Evolutionary conservation across 1,140 invertebrate genomes (phyloP).

Genomic region (Diabrotica virgifera): DNA sequence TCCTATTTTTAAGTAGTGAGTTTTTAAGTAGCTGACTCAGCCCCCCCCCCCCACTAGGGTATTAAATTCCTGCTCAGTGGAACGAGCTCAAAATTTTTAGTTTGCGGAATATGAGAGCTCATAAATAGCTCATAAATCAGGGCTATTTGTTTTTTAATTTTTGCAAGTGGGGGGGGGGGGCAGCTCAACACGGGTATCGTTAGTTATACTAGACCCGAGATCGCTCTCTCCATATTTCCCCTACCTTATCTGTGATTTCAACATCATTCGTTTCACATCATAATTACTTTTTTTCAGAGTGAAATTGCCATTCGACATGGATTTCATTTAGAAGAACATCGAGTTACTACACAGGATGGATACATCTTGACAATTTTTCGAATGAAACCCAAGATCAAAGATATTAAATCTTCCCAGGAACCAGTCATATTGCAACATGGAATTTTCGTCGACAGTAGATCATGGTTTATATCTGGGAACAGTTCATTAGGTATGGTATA

Average conservation of each 20-base stretch:
- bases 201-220: no score
- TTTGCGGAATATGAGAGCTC: no score
- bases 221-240: no score
- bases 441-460: slow-evolving; percentile 7
- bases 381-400: background rate
- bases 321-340: background rate
- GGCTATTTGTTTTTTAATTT: no score
- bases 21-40: no score
- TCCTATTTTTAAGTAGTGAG: no score
- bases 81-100: no score
- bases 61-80: no score
- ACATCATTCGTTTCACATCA: background rate
- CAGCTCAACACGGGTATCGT: no score
- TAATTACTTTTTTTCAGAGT: background rate
- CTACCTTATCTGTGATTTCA: background rate
- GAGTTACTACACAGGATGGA: slow-evolving; percentile 6
- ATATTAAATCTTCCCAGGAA: background rate
- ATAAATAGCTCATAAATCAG: no score
- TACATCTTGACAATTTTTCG: slow-evolving; percentile 14
- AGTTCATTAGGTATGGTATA: slow-evolving; percentile 10
- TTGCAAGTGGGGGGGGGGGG: no score
- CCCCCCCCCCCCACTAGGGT: no score
- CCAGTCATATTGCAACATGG: slow-evolving; percentile 9
- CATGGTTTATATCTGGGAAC: slow-evolving; percentile 11
- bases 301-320: slow-evolving; percentile 1